Evolutionary conservation across 2,113 vertebrate species (phyloP).

Genomic region (Hylia prasina): DNA sequence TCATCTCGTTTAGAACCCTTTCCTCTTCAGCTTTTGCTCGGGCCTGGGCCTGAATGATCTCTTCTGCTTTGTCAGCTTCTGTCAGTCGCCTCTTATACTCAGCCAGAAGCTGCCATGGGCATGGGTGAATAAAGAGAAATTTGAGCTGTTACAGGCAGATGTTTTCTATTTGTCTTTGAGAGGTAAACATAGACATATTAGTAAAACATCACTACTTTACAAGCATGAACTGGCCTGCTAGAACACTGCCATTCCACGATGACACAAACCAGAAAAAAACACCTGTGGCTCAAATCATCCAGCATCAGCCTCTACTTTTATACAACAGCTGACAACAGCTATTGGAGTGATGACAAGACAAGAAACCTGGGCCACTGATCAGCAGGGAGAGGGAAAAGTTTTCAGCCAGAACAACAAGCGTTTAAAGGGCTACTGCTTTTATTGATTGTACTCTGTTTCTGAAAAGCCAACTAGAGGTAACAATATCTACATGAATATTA

Average conservation of each 20-base stretch:
- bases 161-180: neutral
- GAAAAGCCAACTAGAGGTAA: neutral
- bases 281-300: neutral
- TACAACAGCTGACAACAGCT: neutral
- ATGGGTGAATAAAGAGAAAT: neutral
- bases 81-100: constrained; percentile 64
- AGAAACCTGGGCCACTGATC: neutral
- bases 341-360: neutral
- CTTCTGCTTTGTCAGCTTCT: constrained; percentile 78
- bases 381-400: neutral
- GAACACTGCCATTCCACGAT: neutral
- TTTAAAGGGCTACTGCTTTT: neutral
- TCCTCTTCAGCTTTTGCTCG: constrained; percentile 72
- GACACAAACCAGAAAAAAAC: neutral
- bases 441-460: neutral
- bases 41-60: constrained; percentile 79
- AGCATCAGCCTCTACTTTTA: neutral
- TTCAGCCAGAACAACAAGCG: neutral
- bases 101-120: constrained; percentile 64
- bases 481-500: neutral
- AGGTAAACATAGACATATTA: neutral
- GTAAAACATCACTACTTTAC: neutral
- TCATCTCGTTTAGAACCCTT: constrained; percentile 36
- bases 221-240: neutral
- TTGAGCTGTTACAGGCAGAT: neutral